Evolutionary conservation across 2,113 vertebrate genomes (phyloP).

Genomic region (Lanius ludovicianus): DNA sequence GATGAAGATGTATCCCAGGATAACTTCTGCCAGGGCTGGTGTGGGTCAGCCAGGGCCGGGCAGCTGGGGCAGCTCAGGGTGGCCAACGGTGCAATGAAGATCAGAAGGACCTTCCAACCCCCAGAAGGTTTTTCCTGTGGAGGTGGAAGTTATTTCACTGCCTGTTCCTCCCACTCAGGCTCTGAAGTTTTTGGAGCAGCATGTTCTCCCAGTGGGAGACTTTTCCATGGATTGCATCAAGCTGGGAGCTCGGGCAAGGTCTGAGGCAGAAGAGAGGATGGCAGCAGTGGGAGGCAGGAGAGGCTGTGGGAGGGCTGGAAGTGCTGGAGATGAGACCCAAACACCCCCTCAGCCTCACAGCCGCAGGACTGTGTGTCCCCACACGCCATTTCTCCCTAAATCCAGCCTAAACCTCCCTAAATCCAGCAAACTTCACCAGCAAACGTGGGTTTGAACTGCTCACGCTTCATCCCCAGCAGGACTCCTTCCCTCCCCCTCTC

Average conservation of each 20-base stretch:
- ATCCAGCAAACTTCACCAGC: background rate
- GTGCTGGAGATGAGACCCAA: background rate
- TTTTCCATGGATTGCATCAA: background rate
- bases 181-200: background rate
- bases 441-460: background rate
- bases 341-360: background rate
- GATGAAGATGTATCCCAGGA: background rate
- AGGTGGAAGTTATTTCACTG: background rate
- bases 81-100: accelerated
- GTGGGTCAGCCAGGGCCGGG: background rate
- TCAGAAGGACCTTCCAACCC: background rate
- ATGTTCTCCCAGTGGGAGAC: background rate
- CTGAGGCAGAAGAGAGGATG: background rate
- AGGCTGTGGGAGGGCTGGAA: background rate
- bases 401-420: background rate
- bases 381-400: background rate
- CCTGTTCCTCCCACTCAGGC: background rate
- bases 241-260: background rate
- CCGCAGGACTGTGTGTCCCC: background rate
- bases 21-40: background rate
- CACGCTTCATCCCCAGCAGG: background rate
- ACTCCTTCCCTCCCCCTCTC: constrained; percentile 13
- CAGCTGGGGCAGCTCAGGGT: background rate
- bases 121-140: background rate
- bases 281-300: background rate